phyloP scores from a whole-genome alignment of 2,113 vertebrate species.

The Bostrychus sinensis region DNA sequence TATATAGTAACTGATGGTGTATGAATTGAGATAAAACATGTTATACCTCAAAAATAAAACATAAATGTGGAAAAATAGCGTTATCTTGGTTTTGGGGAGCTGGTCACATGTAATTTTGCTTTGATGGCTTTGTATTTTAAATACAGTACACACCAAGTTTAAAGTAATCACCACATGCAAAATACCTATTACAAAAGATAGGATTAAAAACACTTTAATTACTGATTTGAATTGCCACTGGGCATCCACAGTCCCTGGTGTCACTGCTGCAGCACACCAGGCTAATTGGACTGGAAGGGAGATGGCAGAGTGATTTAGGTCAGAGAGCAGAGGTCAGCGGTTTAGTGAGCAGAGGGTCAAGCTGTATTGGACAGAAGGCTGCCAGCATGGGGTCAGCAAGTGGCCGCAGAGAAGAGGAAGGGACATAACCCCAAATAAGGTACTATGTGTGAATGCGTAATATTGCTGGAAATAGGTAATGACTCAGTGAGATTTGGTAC shows the following conservation, averaged over 20 bases:
- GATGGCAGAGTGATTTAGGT: slow-evolving; percentile 17
- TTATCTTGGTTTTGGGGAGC: too few relatives aligned
- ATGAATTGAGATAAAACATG: too few relatives aligned
- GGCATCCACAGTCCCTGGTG: slow-evolving; percentile 15
- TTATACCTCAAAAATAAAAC: too few relatives aligned
- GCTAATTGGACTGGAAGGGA: slow-evolving; percentile 3
- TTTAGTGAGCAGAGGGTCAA: slow-evolving; percentile 33
- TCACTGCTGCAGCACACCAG: slow-evolving; percentile 4
- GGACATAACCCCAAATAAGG: neutral
- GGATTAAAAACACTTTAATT: slow-evolving; percentile 9
- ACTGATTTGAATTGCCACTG: slow-evolving; percentile 10
- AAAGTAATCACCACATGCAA: neutral
- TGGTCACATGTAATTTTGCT: too few relatives aligned
- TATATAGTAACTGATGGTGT: too few relatives aligned
- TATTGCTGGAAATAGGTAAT: slow-evolving; percentile 8
- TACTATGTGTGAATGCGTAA: neutral
- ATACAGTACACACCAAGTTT: too few relatives aligned
- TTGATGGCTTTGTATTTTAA: neutral
- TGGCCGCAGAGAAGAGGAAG: slow-evolving; percentile 1
- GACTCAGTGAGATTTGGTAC: slow-evolving; percentile 23
- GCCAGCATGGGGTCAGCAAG: slow-evolving; percentile 23
- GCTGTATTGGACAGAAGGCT: slow-evolving; percentile 26
- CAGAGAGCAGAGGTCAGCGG: slow-evolving; percentile 39
- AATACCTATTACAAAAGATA: neutral
- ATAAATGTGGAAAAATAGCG: too few relatives aligned